Evolutionary conservation across 2,797 vertebrate species (phyloP), one percentile per base, ranked within the genome.

Genomic region (Micropoecilia bifurca): DNA sequence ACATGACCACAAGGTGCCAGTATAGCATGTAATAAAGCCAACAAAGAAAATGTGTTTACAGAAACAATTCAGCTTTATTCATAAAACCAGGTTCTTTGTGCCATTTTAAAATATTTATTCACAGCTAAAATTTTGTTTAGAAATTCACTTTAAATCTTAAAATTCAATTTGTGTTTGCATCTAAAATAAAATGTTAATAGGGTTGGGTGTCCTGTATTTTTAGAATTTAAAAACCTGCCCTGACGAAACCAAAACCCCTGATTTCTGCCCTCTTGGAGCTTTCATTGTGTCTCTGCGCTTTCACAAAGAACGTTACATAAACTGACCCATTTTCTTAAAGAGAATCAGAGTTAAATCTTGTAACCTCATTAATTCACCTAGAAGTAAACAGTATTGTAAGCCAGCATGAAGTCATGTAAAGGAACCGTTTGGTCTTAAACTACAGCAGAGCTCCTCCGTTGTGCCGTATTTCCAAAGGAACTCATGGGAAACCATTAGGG

Each of bases 1-100:
- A n/a, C 73, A 18, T 80, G 78, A 75, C 80, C 94, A 90, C 85
- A 73, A 74, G 92, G 76, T 93, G 92, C 89, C 89, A 93, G 89
- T 88, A 93, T 25, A 86, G 78, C 76, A 84, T 84, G 13, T 80
- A 57, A 74, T 63, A 80, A 79, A 79, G 47, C 28, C 13, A 13
- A 78, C 14, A 61, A 79, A 72, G 9, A 30, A 22, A 66, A 48
- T 20, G 13, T 25, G 18, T 68, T n/a, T 28, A 48, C 39, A 45
- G 68, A 71, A 25, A 71, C 5, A 55, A 69, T 74, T 28, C 18
- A 63, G 8, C 36, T 71, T 71, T 46, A 16, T 46, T 71, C 43
- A 59, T 74, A 36, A 77, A 39, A 71, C 9, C 7, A 18, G 72
- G 80, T 68, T 39, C 28, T 66, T 33, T 71, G n/a, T 16, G 47